These are phyloP conservation scores for Eupeodes latifasciatus DNA, from an alignment of 2,888 invertebrate genomes.

Conservation along the genomic window DNA sequence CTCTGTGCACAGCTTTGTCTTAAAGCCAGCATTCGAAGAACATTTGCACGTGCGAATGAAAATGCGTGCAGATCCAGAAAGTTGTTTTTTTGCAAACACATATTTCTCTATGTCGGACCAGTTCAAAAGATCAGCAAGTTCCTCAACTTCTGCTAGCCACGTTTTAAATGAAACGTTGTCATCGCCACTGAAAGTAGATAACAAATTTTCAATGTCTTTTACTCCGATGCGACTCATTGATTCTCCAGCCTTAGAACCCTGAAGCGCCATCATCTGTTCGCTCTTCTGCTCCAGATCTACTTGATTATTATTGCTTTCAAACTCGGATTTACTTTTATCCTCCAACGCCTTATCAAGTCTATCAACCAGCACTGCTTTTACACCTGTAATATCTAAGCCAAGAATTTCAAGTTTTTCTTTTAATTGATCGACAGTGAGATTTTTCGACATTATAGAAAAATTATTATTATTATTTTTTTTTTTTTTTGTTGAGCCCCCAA, in stretches of 20 bases:
- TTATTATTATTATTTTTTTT: not conserved
- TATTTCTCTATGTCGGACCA: conserved; percentile 1
- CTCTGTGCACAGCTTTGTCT: conserved; percentile 3
- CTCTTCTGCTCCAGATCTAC: too few relatives aligned
- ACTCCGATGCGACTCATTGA: not conserved
- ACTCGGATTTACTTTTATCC: too few relatives aligned
- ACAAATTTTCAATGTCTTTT: conserved; percentile 8
- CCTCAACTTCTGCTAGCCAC: conserved; percentile 19
- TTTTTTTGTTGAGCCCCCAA: not conserved
- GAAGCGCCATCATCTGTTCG: not conserved
- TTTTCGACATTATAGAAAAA: not conserved
- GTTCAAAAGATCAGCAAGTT: not conserved
- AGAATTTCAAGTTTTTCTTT: not conserved
- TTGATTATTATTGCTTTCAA: too few relatives aligned
- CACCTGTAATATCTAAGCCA: not conserved
- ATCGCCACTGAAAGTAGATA: conserved; percentile 27
- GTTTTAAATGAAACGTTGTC: conserved; percentile 11
- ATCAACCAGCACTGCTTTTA: not conserved
- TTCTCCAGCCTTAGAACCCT: not conserved
- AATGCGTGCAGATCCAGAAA: not conserved
- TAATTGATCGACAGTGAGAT: conserved; percentile 8
- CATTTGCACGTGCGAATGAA: conserved; percentile 13
- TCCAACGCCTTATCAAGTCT: not conserved
- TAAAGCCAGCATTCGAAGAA: not conserved
- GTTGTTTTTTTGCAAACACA: conserved; percentile 14